Evolutionary conservation across 1,140 invertebrate genomes (phyloP).

Genomic region (Onthophagus taurus): DNA sequence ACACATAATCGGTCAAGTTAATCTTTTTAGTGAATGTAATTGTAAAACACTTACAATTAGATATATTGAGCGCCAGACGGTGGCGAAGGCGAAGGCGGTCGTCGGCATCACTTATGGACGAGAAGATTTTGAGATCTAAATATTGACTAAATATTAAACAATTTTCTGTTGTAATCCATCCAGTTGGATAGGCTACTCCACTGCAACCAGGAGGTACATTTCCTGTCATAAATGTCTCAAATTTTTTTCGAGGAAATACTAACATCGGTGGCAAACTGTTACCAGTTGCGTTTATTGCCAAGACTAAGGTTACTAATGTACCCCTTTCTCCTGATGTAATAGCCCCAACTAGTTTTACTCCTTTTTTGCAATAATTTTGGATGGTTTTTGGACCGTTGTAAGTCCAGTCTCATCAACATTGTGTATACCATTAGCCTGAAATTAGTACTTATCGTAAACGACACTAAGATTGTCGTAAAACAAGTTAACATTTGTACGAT

Average conservation of each 20-base stretch:
- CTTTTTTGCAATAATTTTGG: slow-evolving; percentile 28
- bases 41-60: too few relatives aligned
- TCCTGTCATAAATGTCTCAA: slow-evolving; percentile 8
- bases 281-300: slow-evolving; percentile 33
- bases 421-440: not conserved
- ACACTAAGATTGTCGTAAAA: slow-evolving; percentile 17
- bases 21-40: too few relatives aligned
- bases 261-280: slow-evolving; percentile 35
- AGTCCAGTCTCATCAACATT: slow-evolving; percentile 36
- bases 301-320: slow-evolving; percentile 32
- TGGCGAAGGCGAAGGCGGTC: too few relatives aligned
- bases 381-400: slow-evolving; percentile 31
- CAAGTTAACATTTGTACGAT: slow-evolving; percentile 25
- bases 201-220: slow-evolving; percentile 2
- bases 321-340: slow-evolving; percentile 37
- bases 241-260: slow-evolving; percentile 32
- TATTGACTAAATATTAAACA: not conserved
- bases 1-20: too few relatives aligned
- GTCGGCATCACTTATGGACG: too few relatives aligned
- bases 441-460: not conserved
- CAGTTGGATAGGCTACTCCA: not conserved
- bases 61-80: too few relatives aligned
- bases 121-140: too few relatives aligned
- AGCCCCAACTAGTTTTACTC: slow-evolving; percentile 36
- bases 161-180: not conserved